These are phyloP conservation scores for Henicopernis longicauda DNA, from an alignment of 2,113 vertebrate genomes.

Conservation along the genomic window DNA sequence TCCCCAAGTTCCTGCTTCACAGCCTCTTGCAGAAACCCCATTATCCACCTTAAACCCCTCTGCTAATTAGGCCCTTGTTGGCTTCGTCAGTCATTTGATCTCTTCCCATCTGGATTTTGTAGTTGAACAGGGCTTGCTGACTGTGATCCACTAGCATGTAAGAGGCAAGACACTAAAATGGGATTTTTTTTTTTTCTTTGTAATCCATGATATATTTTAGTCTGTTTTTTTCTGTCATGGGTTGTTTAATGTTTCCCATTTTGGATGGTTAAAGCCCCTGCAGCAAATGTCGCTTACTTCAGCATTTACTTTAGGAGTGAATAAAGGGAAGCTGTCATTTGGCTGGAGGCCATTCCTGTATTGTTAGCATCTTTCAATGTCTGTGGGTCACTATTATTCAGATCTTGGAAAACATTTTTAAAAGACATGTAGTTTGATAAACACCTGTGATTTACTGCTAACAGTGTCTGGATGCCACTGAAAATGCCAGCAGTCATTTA, in stretches of 20 bases:
- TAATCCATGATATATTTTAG: neutral
- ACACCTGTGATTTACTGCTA: neutral
- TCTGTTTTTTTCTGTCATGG: neutral
- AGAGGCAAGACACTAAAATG: neutral
- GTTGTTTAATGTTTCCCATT: neutral
- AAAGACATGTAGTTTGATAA: neutral
- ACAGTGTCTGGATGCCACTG: neutral
- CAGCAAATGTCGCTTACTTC: neutral
- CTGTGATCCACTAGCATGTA: neutral
- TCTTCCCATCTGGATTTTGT: neutral
- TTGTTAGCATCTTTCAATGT: neutral
- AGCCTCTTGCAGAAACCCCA: neutral
- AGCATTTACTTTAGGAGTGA: neutral
- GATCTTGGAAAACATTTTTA: neutral
- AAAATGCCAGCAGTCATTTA: neutral
- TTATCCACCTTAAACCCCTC: neutral
- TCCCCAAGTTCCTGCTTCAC: neutral
- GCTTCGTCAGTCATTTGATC: neutral
- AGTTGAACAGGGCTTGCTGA: neutral
- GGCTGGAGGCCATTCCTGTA: neutral
- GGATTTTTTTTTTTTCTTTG: neutral
- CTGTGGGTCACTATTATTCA: neutral
- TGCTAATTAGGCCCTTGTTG: neutral
- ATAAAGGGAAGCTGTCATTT: neutral
- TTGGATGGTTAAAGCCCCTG: neutral